phyloP scores from a whole-genome alignment of 2,888 invertebrate species.

The Cantharis rufa region DNA sequence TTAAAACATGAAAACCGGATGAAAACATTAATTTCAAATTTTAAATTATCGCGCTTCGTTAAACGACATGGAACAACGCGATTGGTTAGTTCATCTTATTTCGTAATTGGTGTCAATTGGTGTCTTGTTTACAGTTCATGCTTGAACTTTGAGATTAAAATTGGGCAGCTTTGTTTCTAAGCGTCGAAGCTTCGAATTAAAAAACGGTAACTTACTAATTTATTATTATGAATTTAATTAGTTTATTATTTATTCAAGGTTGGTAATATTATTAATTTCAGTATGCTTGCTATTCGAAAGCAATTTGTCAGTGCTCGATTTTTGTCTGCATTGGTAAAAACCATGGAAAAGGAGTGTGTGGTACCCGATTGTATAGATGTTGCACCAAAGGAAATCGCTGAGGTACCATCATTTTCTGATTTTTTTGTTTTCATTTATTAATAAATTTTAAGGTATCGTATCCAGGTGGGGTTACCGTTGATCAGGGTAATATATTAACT shows the following conservation, averaged over 20 bases:
- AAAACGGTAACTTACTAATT: background rate
- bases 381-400: conserved; percentile 60
- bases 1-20: no score
- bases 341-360: conserved; percentile 57
- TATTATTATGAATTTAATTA: background rate
- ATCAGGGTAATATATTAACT: conserved; percentile 70
- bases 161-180: background rate
- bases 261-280: conserved; percentile 13
- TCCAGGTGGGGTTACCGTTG: conserved; percentile 57
- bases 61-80: background rate
- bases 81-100: background rate
- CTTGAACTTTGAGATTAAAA: background rate
- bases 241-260: background rate
- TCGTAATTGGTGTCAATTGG: background rate
- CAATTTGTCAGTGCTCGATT: conserved; percentile 31
- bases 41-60: background rate
- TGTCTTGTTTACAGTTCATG: no score
- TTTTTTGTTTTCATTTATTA: background rate
- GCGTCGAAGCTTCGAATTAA: background rate
- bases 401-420: conserved; percentile 33
- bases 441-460: conserved; percentile 56
- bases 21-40: background rate
- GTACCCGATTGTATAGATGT: conserved; percentile 71
- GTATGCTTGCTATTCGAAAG: conserved; percentile 33
- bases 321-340: conserved; percentile 37